A percentile compares a stretch with the other conserved stretches of the same genome.
Conservation (phyloP, 2,888 invertebrate genomes). For the Machimus rusticus region DNA sequence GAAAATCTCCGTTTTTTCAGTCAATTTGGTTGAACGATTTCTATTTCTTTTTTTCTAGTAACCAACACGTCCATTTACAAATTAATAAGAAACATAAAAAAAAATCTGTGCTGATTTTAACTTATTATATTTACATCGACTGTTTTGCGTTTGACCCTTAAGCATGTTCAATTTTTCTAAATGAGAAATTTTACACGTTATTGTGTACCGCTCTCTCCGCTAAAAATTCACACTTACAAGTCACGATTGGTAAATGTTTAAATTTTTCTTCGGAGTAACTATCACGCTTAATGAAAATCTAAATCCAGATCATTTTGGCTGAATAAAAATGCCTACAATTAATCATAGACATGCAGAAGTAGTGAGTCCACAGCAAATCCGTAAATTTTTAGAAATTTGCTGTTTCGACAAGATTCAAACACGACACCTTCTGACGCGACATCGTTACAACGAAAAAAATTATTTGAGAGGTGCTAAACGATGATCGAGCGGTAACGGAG, state of each 20-base stretch:
- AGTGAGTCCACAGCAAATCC: background rate
- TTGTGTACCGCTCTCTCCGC: background rate
- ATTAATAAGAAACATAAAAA: no score
- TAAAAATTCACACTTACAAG: background rate
- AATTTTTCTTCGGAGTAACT: background rate
- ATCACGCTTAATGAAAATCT: background rate
- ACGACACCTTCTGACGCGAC: background rate
- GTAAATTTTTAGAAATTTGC: background rate
- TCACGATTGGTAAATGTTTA: background rate
- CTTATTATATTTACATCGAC: no score
- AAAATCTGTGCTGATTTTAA: no score
- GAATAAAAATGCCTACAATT: background rate
- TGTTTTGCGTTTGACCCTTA: no score
- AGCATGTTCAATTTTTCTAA: background rate
- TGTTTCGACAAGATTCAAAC: background rate
- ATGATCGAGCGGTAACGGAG: background rate
- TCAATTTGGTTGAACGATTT: no score
- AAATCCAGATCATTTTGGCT: background rate
- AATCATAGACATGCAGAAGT: background rate
- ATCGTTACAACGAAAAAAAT: background rate
- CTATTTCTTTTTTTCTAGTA: no score
- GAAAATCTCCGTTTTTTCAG: no score
- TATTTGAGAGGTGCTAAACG: background rate
- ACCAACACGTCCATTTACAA: no score
- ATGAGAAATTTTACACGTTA: background rate